These are phyloP conservation scores for Anastrepha obliqua DNA, from an alignment of 1,140 invertebrate genomes.

Conservation along the genomic window DNA sequence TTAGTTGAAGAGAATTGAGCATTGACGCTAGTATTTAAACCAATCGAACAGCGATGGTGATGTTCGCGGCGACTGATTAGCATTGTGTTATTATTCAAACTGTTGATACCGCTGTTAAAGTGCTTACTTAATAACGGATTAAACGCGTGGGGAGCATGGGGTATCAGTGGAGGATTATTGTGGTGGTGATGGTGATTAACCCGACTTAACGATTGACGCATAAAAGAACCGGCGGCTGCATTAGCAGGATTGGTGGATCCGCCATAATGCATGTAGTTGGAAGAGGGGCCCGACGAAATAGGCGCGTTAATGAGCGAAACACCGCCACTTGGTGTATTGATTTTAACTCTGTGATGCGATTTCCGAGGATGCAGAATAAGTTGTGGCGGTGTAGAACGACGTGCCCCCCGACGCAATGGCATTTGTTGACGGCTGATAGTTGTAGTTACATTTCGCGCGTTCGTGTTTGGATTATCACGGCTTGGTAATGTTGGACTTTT, in stretches of 20 bases:
- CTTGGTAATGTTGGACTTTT: conserved; percentile 63
- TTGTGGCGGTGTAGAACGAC: conserved; percentile 17
- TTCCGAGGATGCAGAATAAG: conserved; percentile 29
- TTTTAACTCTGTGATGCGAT: conserved; percentile 51
- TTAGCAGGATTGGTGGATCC: not conserved
- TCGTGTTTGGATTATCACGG: not conserved
- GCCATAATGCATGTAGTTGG: conserved; percentile 20
- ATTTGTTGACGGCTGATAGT: conserved; percentile 35
- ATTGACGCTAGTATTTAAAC: conserved; percentile 52
- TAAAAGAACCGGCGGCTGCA: not conserved
- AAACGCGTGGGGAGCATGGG: conserved; percentile 32
- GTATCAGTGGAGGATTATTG: conserved; percentile 66
- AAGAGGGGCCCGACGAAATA: not conserved
- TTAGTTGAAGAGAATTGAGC: conserved; percentile 55
- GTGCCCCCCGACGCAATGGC: not conserved
- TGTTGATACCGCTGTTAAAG: conserved; percentile 53
- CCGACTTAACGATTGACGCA: not conserved
- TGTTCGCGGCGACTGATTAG: conserved; percentile 58
- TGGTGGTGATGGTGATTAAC: conserved; percentile 53
- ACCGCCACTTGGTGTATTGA: conserved; percentile 40
- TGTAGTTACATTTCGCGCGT: not conserved
- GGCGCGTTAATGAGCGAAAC: conserved; percentile 22
- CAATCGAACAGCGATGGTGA: conserved; percentile 56
- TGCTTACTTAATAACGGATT: conserved; percentile 41
- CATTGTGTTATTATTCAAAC: conserved; percentile 56